These are phyloP conservation scores for Yponomeuta evonymella DNA, from an alignment of 2,888 invertebrate genomes.

Conservation along the genomic window DNA sequence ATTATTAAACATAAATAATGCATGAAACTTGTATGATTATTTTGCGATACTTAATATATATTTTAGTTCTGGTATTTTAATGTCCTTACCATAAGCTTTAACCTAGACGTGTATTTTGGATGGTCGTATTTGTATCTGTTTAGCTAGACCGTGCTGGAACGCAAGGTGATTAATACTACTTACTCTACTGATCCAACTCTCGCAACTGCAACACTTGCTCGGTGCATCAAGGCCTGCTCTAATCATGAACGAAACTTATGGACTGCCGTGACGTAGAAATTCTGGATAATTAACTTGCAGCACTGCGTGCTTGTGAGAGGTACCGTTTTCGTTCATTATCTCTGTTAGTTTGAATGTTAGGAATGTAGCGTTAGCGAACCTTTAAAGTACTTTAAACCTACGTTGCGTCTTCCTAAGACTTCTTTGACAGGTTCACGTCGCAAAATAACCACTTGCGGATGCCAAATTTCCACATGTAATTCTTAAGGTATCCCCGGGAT, in stretches of 20 bases:
- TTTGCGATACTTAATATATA: too few relatives aligned
- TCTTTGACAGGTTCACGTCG: background rate
- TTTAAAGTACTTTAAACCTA: too few relatives aligned
- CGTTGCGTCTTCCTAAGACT: background rate
- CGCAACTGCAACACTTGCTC: background rate
- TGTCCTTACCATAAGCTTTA: too few relatives aligned
- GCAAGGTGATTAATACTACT: background rate
- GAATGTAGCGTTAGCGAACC: too few relatives aligned
- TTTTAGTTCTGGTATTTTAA: too few relatives aligned
- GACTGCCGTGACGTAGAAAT: too few relatives aligned
- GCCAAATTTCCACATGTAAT: background rate
- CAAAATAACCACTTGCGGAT: background rate
- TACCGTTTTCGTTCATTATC: too few relatives aligned
- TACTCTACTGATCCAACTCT: background rate
- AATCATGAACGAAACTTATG: background rate
- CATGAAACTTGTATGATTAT: background rate
- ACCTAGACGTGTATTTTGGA: background rate
- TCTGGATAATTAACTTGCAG: too few relatives aligned
- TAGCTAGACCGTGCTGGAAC: background rate
- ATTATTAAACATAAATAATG: background rate
- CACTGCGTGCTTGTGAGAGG: too few relatives aligned
- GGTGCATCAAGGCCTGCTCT: background rate
- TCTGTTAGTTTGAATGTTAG: too few relatives aligned
- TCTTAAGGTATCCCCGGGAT: background rate
- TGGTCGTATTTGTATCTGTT: background rate